These are phyloP conservation scores for Otolemur garnettii DNA, from an alignment of 2,113 vertebrate genomes.

Conservation along the genomic window DNA sequence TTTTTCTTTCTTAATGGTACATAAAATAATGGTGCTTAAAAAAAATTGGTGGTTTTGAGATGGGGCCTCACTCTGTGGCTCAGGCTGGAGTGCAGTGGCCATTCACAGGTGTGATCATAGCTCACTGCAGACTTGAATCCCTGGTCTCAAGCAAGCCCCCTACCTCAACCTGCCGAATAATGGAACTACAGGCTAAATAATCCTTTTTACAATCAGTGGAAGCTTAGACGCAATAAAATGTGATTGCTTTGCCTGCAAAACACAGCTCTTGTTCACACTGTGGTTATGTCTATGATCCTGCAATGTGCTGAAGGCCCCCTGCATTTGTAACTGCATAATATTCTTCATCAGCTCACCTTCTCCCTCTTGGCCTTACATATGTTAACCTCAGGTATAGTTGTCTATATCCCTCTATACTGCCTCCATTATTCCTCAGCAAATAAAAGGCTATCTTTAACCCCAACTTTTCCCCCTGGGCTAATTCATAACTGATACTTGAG, in stretches of 20 bases:
- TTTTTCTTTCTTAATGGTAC: background rate
- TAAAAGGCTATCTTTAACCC: background rate
- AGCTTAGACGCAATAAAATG: background rate
- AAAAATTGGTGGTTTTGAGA: too few relatives aligned
- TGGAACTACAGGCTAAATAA: too few relatives aligned
- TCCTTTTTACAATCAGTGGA: background rate
- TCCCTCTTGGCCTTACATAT: background rate
- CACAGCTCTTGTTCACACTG: background rate
- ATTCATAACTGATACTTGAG: slow-evolving; percentile 8
- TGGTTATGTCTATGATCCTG: background rate
- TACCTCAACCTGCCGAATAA: too few relatives aligned
- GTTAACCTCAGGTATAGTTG: background rate
- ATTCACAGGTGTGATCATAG: too few relatives aligned
- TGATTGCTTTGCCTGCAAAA: background rate
- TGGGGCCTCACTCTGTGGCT: too few relatives aligned
- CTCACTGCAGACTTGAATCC: too few relatives aligned
- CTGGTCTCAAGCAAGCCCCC: too few relatives aligned
- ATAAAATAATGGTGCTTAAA: background rate
- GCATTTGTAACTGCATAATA: background rate
- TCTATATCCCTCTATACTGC: background rate
- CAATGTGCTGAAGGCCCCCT: background rate
- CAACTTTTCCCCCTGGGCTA: background rate
- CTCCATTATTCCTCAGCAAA: slow-evolving; percentile 23
- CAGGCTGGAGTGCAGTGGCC: too few relatives aligned
- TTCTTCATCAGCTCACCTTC: background rate